Conservation (phyloP, 2,797 vertebrate species). For the Phataginus tricuspis region DNA sequence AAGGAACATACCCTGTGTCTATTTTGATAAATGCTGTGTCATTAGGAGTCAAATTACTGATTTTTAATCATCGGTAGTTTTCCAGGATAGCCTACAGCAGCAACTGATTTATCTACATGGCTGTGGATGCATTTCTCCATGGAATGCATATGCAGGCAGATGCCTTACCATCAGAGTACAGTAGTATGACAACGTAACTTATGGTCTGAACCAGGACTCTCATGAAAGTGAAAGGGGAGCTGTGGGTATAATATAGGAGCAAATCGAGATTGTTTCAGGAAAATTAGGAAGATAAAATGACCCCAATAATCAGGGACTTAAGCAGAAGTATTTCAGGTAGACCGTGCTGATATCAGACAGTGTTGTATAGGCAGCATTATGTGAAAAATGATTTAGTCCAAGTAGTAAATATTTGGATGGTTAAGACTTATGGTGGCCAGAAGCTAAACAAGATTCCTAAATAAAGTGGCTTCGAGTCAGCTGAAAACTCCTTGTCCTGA, state of each 20-base stretch:
- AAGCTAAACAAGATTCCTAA: background rate
- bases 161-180: background rate
- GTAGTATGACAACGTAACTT: background rate
- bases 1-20: background rate
- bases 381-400: background rate
- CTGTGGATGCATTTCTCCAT: constrained; percentile 20
- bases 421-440: background rate
- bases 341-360: background rate
- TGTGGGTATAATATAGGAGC: background rate
- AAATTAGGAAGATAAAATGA: background rate
- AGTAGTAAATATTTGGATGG: background rate
- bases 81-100: background rate
- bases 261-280: background rate
- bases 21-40: background rate
- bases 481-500: background rate
- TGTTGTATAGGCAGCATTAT: background rate
- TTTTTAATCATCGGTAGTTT: constrained; percentile 4
- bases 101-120: background rate
- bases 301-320: background rate
- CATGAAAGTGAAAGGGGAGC: background rate
- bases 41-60: background rate
- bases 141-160: constrained; percentile 26
- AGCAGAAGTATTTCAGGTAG: background rate
- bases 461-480: background rate
- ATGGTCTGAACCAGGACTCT: background rate